Percentiles rank a stretch among this genome's conserved stretches.
Conservation (phyloP, 2,113 vertebrate genomes). For the Quiscalus mexicanus region DNA sequence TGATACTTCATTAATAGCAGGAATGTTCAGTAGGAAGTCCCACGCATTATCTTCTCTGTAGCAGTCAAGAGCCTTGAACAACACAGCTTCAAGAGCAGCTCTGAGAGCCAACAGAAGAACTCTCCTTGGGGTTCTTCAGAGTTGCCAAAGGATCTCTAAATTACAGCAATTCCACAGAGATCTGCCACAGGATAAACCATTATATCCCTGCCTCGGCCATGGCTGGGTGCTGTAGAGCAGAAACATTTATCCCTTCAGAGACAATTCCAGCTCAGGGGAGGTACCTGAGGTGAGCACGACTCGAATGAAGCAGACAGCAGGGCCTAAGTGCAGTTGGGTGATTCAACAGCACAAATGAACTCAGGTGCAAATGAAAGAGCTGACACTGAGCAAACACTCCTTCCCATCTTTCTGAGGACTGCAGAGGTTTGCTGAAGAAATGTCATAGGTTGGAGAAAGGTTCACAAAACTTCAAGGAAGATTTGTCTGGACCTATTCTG, state of each 20-base stretch:
- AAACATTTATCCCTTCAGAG: not conserved
- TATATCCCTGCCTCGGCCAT: not conserved
- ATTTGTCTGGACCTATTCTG: not conserved
- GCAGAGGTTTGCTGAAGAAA: not conserved
- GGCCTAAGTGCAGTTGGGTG: not conserved
- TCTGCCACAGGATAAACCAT: not conserved
- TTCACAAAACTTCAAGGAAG: not conserved
- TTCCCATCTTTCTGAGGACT: not conserved
- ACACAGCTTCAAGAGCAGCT: not conserved
- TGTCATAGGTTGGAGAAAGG: not conserved
- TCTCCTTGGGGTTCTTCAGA: not conserved
- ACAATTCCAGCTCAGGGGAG: not conserved
- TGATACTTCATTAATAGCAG: not conserved
- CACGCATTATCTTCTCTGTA: not conserved
- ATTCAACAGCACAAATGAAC: not conserved
- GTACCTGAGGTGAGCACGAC: rapidly evolving
- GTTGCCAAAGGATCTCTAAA: not conserved
- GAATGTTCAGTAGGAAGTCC: not conserved
- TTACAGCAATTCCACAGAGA: not conserved
- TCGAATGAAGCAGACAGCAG: not conserved
- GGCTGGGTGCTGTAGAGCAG: not conserved
- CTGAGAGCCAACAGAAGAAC: not conserved
- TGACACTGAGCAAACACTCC: not conserved
- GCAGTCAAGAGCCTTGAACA: not conserved
- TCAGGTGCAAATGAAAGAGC: not conserved